A percentile compares a stretch with the other conserved stretches of the same genome.
phyloP scores from a whole-genome alignment of 2,797 vertebrate species.

The Rhinophrynus dorsalis region DNA sequence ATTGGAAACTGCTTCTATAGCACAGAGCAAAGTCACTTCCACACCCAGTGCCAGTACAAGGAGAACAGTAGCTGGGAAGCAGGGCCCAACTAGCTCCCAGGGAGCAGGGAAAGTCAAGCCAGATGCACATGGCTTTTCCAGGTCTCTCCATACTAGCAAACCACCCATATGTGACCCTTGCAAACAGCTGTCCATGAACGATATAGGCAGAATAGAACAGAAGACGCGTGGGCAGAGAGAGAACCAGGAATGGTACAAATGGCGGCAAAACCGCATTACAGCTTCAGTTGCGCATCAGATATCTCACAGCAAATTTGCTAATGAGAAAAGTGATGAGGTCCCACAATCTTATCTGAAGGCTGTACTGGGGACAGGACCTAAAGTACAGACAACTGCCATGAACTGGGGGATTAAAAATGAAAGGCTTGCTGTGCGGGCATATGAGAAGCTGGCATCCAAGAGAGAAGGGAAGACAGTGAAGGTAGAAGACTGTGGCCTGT shows the following conservation, averaged over 20 bases:
- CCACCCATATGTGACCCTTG: background rate
- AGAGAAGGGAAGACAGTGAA: constrained; percentile 47
- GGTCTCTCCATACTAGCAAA: background rate
- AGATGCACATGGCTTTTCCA: background rate
- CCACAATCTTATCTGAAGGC: constrained; percentile 72
- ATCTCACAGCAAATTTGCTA: constrained; percentile 66
- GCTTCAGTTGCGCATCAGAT: constrained; percentile 73
- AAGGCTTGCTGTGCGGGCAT: constrained; percentile 57
- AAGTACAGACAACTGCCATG: constrained; percentile 71
- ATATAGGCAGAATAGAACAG: constrained; percentile 64
- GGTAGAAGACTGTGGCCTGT: constrained; percentile 73
- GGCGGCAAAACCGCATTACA: constrained; percentile 76
- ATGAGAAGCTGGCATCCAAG: constrained; percentile 64
- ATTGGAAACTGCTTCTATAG: background rate
- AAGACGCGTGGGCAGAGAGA: constrained; percentile 72
- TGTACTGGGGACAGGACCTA: constrained; percentile 56
- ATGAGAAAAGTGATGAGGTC: constrained; percentile 59
- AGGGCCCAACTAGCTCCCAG: background rate
- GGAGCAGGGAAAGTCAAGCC: background rate
- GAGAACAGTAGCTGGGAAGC: background rate
- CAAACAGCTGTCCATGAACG: constrained; percentile 2
- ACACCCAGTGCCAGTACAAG: background rate
- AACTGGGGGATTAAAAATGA: constrained; percentile 73
- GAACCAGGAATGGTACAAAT: constrained; percentile 73
- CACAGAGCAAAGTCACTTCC: background rate